Conservation (phyloP, 2,888 invertebrate species). For the Caenorhabditis doughertyi region DNA sequence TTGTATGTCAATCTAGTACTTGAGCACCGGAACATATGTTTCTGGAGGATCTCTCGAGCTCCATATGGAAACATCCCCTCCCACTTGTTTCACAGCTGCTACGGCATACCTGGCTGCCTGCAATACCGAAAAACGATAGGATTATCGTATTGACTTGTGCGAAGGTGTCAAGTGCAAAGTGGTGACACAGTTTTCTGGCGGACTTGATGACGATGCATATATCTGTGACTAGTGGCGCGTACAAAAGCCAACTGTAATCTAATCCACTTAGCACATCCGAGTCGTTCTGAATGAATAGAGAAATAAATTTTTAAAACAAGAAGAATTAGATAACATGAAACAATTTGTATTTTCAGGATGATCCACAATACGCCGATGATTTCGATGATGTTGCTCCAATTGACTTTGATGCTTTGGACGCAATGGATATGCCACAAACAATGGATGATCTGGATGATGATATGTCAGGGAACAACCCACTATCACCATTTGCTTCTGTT, state of each 20-base stretch:
- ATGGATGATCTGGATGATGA: constrained; percentile 43
- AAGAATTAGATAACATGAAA: not conserved
- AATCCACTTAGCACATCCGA: constrained; percentile 61
- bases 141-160: constrained; percentile 42
- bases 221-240: constrained; percentile 44
- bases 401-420: constrained; percentile 51
- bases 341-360: constrained; percentile 57
- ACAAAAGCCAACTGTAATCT: constrained; percentile 53
- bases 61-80: constrained; percentile 50
- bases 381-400: constrained; percentile 65
- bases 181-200: constrained; percentile 60
- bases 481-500: constrained; percentile 36
- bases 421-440: constrained; percentile 23
- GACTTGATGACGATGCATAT: not conserved
- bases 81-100: constrained; percentile 7
- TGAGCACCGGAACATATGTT: constrained; percentile 63
- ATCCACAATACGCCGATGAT: constrained; percentile 64
- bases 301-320: not conserved
- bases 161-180: constrained; percentile 67
- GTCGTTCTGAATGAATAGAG: constrained; percentile 8
- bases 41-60: constrained; percentile 26
- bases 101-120: constrained; percentile 43
- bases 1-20: constrained; percentile 63
- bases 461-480: constrained; percentile 1
- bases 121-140: constrained; percentile 45